Evolutionary conservation across 2,113 vertebrate species (phyloP).

Genomic region (Cebus imitator): DNA sequence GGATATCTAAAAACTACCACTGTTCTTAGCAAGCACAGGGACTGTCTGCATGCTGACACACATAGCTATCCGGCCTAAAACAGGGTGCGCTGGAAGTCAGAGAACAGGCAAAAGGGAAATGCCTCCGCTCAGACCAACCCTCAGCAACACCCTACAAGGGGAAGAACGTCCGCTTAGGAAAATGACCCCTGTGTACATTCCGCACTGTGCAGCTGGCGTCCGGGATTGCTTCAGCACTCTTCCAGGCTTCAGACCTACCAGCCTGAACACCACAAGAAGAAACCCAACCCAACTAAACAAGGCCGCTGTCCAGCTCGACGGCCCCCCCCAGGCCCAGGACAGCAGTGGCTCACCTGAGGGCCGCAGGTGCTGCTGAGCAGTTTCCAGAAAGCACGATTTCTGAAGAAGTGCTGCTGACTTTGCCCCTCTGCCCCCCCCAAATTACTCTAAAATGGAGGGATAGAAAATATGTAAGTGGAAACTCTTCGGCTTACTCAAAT

Average conservation of each 20-base stretch:
- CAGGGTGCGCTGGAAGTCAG: accelerated
- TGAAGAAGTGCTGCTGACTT: neutral
- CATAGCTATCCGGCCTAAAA: neutral
- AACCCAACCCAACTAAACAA: neutral
- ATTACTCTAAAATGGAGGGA: neutral
- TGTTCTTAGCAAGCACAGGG: neutral
- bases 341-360: neutral
- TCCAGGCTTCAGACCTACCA: neutral
- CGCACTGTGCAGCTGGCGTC: neutral
- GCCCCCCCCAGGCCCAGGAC: neutral
- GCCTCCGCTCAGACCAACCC: too few species aligned
- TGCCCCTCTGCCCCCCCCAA: too few species aligned
- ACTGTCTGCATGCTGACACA: neutral
- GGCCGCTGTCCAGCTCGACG: neutral
- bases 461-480: neutral
- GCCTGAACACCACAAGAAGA: neutral
- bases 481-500: neutral
- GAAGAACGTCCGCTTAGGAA: neutral
- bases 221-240: neutral
- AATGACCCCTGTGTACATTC: neutral
- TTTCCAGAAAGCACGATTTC: neutral
- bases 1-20: neutral
- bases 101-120: neutral
- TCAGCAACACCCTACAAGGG: neutral
- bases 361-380: neutral